Evolutionary conservation across 2,888 invertebrate genomes (phyloP), one percentile per base, ranked within the genome.

Genomic region (Drosophila koepferae): DNA sequence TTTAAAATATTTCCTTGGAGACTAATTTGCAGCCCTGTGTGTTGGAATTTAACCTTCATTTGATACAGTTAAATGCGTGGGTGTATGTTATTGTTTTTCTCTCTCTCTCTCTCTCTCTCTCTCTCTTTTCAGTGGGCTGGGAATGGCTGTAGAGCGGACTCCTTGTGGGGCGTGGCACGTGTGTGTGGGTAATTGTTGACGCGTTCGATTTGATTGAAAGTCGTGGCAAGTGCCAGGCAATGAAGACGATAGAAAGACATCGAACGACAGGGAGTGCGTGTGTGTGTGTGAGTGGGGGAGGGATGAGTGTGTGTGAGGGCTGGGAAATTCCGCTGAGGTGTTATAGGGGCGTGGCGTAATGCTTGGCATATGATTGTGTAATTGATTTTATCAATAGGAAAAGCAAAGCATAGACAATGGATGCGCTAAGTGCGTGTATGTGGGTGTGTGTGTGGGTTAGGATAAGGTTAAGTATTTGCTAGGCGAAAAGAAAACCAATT

Each of bases 301-400:
- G 36, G 16, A 16, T 20, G 7, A 16, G 20, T 7, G 46, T 16
- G 48, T 10, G 31, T 36, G 2, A 18, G 55, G 41, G 40, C 23
- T 58, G 69, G 55, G 38, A 18, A 56, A 56, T 56, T 31, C 34
- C 43, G 53, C 36, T 14, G 16, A 43, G 49, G 51, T 40, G 51
- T 9, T 23, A 10, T n/a, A 18, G 38, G 48, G 76, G 81, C 74
- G 82, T 72, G 81, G 49, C 72, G 62, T 63, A 71, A 56, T 58
- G 86, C 89, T 59, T 77, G 86, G 72, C 89, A 83, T 86, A 89
- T 89, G 89, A 86, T 84, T 86, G 81, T 89, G 89, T 84, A 89
- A 89, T 89, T 84, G 83, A 89, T 89, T 84, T 84, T 83, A 89
- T 89, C 86, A 89, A 88, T 87, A 77, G 75, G 2, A 63, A 62